A percentile compares a stretch with the other conserved stretches of the same genome.
phyloP scores from a whole-genome alignment of 2,888 invertebrate genomes.

The Platynereis dumerilii region DNA sequence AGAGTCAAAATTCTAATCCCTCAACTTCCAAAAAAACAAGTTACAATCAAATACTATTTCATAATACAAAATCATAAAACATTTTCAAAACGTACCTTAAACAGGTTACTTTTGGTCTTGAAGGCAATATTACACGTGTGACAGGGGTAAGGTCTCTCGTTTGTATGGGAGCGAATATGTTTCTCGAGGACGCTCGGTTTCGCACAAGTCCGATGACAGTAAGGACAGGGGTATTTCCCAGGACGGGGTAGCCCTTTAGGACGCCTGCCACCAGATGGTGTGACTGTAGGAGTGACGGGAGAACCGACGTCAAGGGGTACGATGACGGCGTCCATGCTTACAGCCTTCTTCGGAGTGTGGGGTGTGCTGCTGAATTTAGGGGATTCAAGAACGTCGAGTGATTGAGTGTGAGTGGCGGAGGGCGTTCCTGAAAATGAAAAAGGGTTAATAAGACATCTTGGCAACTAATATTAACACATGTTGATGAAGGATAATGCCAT shows the following conservation, averaged over 20 bases:
- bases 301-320: not conserved
- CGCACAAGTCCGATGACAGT: conserved; percentile 86
- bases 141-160: conserved; percentile 91
- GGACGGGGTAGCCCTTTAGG: conserved; percentile 46
- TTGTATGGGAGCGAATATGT: conserved; percentile 92
- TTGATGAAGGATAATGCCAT: no score
- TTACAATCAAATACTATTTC: no score
- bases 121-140: conserved; percentile 88
- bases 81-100: conserved; percentile 69
- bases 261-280: conserved; percentile 35
- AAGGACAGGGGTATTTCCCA: conserved; percentile 84
- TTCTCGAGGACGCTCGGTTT: conserved; percentile 93
- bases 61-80: no score
- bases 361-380: conserved; percentile 8
- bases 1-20: no score
- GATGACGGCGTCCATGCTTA: not conserved
- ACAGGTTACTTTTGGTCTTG: conserved; percentile 91
- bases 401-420: no score
- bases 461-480: no score
- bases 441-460: no score
- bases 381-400: conserved; percentile 22
- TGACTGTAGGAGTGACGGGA: not conserved
- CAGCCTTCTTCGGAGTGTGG: not conserved
- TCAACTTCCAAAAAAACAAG: no score
- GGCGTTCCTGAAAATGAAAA: no score